Base-by-base conservation (phyloP, 2,113 vertebrate genomes). In the Erythrocercus mccallii region DNA sequence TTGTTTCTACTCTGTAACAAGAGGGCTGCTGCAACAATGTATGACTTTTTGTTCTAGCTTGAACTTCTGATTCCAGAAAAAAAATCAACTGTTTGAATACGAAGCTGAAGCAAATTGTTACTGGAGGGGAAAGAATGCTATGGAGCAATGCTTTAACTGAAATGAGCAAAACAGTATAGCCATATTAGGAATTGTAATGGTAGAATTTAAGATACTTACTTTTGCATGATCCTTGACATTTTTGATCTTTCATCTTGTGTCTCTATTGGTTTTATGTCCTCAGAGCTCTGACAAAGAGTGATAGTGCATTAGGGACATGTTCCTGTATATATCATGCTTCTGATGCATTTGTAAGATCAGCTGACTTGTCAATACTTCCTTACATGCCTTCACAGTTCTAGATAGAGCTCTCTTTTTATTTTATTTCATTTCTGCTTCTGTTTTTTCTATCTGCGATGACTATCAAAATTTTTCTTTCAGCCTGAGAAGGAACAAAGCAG, bases 391-490 rank as follows among this genome's bases (percentile, higher is more conserved):
- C 33, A 51, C 12, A 17, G 19, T 85, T 70, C 12, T 33, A 33
- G 38, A 61, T 11, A 74, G 24, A 87, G 23, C 2, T 79, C 42
- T 51, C 2, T 42, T 94, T 65, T 61, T 42, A 20, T 65, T 90
- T 92, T 62, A 28, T 73, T 91, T 54, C 25, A 28, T 73, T 91
- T 54, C 25, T 77, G 9, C 48, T 73, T 48, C 27, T 21, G 2
- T 51, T 42, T 92, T 72, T 83, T 77, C 2, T 82, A 9, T 56
- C 9, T 80, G 35, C 10, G 3, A 0, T 95, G 51, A 83, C 42
- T 85, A 22, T 48, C 72, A 81, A 94, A 88, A 81, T 65, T 70
- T 90, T 27, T 72, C 35, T 95, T 94, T 78, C 76, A 93, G 64
- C 38, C 40, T 66, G 44, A 78, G 57, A 81, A 93, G 60, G 42